Base-by-base conservation (phyloP, 35 echinoderm and acorn worm species). In the Heliocidaris erythrogramma region DNA sequence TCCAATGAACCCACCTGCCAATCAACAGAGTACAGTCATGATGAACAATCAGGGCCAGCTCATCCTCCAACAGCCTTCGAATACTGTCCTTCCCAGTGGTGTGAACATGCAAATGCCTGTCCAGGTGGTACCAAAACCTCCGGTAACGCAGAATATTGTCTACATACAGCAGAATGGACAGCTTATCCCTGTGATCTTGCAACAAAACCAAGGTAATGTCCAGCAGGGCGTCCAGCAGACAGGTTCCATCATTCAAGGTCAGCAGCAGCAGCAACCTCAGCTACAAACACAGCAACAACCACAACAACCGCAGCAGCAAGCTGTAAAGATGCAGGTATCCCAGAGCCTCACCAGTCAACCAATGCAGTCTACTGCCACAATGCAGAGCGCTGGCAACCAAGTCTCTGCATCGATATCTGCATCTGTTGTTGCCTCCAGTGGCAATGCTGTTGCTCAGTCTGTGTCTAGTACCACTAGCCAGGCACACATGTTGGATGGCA, bases 111-210 rank as follows among this genome's bases (percentile, higher is more conserved):
- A 96, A 49, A 86, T 96, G 48, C 96, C 98, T 3, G 86, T 99
- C 12, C 98, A 99, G 93, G 52, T 97, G 18, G 91, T 88, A 30
- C 94, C 90, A 49, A 94, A 95, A 49, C 98, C 96, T 88, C 60
- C 86, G 5, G 96, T 95, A 30, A 93, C 96, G 13, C 98, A 97
- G 90, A 96, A 97, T 14, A 32, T 99, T 47, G 95, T 99, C n/a
- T 99, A 99, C 94, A 95, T 99, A 9, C 98, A 99, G 53, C 98
- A 99, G 86, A 99, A 97, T 95, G 98, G 98, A 18, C 98, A 99
- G 53, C 92, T 99, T 13, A 99, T 99, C 31, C 98, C 98, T 4
- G 96, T 99, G 8, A 91, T 97, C 48, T 31, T 99, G n/a, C 96
- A 97, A 52, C 94, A 96, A 48, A 94, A 96, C 85, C 47, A 59